These are phyloP conservation scores for Drosophila niveifrons DNA, from an alignment of 2,888 invertebrate genomes.

Conservation along the genomic window DNA sequence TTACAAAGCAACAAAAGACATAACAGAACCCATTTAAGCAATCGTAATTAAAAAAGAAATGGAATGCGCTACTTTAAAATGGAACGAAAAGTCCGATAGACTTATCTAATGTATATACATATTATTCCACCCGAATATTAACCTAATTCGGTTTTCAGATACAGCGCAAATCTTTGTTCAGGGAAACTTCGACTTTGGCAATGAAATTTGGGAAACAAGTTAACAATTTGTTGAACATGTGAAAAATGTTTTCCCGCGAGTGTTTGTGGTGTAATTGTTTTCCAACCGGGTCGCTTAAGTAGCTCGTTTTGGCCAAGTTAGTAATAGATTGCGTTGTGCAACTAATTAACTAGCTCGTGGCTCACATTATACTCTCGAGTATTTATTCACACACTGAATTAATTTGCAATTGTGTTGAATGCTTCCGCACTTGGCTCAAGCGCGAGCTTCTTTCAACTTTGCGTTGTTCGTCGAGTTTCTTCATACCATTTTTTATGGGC, in stretches of 20 bases:
- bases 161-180: background rate
- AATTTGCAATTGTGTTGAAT: slow-evolving; percentile 33
- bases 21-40: too few species aligned
- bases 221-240: slow-evolving; percentile 43
- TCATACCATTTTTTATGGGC: slow-evolving; percentile 11
- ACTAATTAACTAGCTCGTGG: slow-evolving; percentile 46
- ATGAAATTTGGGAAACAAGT: slow-evolving; percentile 33
- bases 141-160: background rate
- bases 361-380: slow-evolving; percentile 29
- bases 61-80: background rate
- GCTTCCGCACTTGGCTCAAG: slow-evolving; percentile 32
- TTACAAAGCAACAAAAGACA: too few species aligned
- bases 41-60: too few species aligned
- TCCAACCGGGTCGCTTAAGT: slow-evolving; percentile 24
- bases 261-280: background rate
- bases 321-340: slow-evolving; percentile 52
- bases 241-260: slow-evolving; percentile 36
- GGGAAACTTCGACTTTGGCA: slow-evolving; percentile 32
- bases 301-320: slow-evolving; percentile 36
- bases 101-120: background rate
- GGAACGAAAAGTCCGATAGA: background rate
- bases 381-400: slow-evolving; percentile 39
- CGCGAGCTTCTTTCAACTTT: slow-evolving; percentile 12
- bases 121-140: background rate
- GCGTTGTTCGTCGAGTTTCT: slow-evolving; percentile 2